Evolutionary conservation across 2,113 vertebrate genomes (phyloP).

Genomic region (Gasterosteus nipponicus): DNA sequence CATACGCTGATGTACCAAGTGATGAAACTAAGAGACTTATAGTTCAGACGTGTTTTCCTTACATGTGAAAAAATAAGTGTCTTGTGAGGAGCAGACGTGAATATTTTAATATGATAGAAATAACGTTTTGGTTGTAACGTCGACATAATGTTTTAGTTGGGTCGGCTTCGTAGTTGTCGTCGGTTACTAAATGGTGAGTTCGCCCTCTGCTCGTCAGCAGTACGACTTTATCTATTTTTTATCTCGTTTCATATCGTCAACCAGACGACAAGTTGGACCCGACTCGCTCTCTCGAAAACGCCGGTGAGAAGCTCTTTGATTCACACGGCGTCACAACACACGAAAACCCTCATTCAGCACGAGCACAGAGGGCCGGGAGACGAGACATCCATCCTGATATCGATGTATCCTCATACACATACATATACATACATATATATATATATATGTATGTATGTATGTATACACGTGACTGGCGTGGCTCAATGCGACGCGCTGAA

Average conservation of each 20-base stretch:
- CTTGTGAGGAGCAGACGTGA: constrained; percentile 82
- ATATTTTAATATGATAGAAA: constrained; percentile 86
- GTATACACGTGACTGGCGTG: constrained; percentile 28
- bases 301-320: constrained; percentile 51
- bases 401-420: neutral
- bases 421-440: neutral
- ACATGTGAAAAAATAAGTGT: constrained; percentile 79
- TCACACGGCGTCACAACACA: constrained; percentile 57
- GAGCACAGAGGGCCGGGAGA: constrained; percentile 40
- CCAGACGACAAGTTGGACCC: constrained; percentile 75
- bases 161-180: constrained; percentile 75
- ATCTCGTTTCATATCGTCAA: constrained; percentile 79
- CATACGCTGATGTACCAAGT: constrained; percentile 77
- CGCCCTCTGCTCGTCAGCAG: constrained; percentile 73
- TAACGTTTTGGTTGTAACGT: constrained; percentile 76
- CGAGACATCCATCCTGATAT: neutral
- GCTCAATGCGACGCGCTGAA: constrained; percentile 50
- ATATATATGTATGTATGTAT: neutral
- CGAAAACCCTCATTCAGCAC: constrained; percentile 52
- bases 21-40: constrained; percentile 77
- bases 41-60: constrained; percentile 66
- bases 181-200: constrained; percentile 72
- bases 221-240: constrained; percentile 73
- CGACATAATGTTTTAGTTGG: constrained; percentile 79
- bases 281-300: constrained; percentile 64